Evolutionary conservation across 2,888 invertebrate genomes (phyloP), one percentile per base, ranked within the genome.

Genomic region (Troilus luridus): DNA sequence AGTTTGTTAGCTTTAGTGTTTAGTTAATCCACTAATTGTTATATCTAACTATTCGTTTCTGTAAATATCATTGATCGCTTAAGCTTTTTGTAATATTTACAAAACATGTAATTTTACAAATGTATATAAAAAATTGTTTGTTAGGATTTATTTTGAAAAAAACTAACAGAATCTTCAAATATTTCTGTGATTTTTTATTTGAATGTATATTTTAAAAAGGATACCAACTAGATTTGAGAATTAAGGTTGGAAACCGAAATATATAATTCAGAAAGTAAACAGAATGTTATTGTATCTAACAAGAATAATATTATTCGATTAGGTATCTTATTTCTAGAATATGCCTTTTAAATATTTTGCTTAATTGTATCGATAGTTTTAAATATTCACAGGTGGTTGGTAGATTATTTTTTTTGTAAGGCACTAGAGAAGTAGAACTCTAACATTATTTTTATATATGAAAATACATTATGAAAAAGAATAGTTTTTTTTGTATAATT

Each of bases 391-490:
- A 77, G 41, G 12, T 67, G 72, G 17, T 77, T 77, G 24, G 12
- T 41, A 17, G 27, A 24, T 6, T 77, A 41, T 67, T 67, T n/a
- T 1, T 67, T 67, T 72, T 12, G 11, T 77, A 77, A 77, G 72
- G 72, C 72, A 77, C 72, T 77, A 27, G 72, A 77, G 72, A 77
- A 77, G 72, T 72, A 72, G 14, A 27, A 77, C 11, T 67, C 24
- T 41, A 77, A 77, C 41, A 17, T 77, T 77, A 72, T 17, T 27
- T 77, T 27, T 77, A 77, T 77, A 41, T 77, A 77, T 77, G 72
- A 77, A 77, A 77, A 77, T 77, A 77, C 41, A 77, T 77, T 41
- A 77, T 77, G 41, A 19, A 77, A 77, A 77, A 77, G 17, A 19
- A 77, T 27, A 27, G 27, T 67, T 27, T 27, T 24, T 67, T 24